A percentile compares a stretch with the other conserved stretches of the same genome.
These are phyloP conservation scores for Drosophila yakuba DNA, from an alignment of 1,140 invertebrate genomes.

Conservation along the genomic window DNA sequence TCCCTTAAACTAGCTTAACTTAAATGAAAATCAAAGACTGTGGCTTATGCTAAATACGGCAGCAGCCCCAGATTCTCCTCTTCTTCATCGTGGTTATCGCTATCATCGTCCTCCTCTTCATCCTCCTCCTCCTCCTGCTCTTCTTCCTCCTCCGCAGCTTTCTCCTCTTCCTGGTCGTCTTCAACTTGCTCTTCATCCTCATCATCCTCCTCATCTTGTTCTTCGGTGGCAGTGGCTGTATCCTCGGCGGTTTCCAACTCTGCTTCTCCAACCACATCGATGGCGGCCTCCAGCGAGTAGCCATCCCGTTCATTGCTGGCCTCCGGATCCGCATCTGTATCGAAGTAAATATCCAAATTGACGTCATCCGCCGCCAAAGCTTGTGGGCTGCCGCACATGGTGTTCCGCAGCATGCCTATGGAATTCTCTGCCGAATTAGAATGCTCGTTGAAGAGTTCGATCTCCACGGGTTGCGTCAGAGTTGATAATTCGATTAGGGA, in stretches of 20 bases:
- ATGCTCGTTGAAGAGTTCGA: slow-evolving; percentile 35
- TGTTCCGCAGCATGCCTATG: slow-evolving; percentile 17
- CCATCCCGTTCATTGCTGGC: slow-evolving; percentile 7
- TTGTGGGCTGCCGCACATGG: slow-evolving; percentile 10
- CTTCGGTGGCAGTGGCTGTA: slow-evolving; percentile 37
- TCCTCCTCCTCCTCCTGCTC: slow-evolving; percentile 15
- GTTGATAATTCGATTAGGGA: slow-evolving; percentile 60
- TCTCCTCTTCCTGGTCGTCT: slow-evolving; percentile 24
- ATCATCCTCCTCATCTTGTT: slow-evolving; percentile 22
- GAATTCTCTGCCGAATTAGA: slow-evolving; percentile 24
- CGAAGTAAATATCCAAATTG: slow-evolving; percentile 42
- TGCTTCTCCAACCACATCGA: slow-evolving; percentile 41
- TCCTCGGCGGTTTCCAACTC: slow-evolving; percentile 15
- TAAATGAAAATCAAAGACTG: slow-evolving; percentile 1
- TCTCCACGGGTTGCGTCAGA: slow-evolving; percentile 5
- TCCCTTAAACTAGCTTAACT: neutral
- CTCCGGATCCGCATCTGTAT: slow-evolving; percentile 27
- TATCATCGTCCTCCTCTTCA: slow-evolving; percentile 21
- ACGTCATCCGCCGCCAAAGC: slow-evolving; percentile 31
- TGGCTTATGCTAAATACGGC: slow-evolving; percentile 8
- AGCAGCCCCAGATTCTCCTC: slow-evolving; percentile 9
- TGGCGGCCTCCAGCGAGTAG: slow-evolving; percentile 9
- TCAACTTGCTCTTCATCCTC: slow-evolving; percentile 19
- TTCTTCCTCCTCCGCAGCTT: slow-evolving; percentile 23
- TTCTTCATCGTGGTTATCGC: slow-evolving; percentile 26